Percentiles rank a stretch among this genome's conserved stretches.
phyloP scores from a whole-genome alignment of 2,888 invertebrate genomes.

The Euplagia quadripunctaria region DNA sequence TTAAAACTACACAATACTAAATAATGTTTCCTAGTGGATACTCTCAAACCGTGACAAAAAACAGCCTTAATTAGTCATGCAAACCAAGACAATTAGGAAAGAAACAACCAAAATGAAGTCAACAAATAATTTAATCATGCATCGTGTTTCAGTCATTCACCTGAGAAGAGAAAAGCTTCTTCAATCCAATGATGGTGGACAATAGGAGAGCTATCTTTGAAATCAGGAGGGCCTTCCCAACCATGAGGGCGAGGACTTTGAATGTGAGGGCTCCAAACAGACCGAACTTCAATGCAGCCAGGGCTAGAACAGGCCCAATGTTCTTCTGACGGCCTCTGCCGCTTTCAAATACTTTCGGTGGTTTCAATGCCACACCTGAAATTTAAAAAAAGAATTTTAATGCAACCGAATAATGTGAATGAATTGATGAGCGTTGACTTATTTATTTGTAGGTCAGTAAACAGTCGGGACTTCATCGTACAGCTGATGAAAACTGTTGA shows the following conservation, averaged over 20 bases:
- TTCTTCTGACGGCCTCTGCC: slow-evolving; percentile 92
- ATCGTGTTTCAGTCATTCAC: slow-evolving; percentile 70
- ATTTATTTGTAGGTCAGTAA: too few species aligned
- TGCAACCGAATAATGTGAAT: too few species aligned
- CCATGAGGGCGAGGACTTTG: slow-evolving; percentile 93
- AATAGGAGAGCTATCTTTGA: slow-evolving; percentile 94
- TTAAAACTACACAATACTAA: too few species aligned
- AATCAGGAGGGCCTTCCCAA: slow-evolving; percentile 94
- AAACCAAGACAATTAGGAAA: slow-evolving; percentile 32
- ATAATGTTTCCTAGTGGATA: background rate
- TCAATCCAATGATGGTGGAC: slow-evolving; percentile 93
- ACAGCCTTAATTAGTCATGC: slow-evolving; percentile 7
- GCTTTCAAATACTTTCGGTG: slow-evolving; percentile 86
- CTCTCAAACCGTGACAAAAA: background rate
- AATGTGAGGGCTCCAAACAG: slow-evolving; percentile 93
- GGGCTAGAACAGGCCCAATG: slow-evolving; percentile 91
- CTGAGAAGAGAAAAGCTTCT: slow-evolving; percentile 93
- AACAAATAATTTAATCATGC: slow-evolving; percentile 49
- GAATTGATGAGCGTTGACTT: too few species aligned
- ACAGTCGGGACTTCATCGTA: too few species aligned
- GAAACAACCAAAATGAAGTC: slow-evolving; percentile 20
- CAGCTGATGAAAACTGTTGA: too few species aligned
- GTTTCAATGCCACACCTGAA: slow-evolving; percentile 90
- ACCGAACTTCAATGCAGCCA: slow-evolving; percentile 93
- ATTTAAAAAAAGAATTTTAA: slow-evolving; percentile 51